These are phyloP conservation scores for Callopanchax toddi DNA, from an alignment of 2,113 vertebrate species.

Conservation along the genomic window DNA sequence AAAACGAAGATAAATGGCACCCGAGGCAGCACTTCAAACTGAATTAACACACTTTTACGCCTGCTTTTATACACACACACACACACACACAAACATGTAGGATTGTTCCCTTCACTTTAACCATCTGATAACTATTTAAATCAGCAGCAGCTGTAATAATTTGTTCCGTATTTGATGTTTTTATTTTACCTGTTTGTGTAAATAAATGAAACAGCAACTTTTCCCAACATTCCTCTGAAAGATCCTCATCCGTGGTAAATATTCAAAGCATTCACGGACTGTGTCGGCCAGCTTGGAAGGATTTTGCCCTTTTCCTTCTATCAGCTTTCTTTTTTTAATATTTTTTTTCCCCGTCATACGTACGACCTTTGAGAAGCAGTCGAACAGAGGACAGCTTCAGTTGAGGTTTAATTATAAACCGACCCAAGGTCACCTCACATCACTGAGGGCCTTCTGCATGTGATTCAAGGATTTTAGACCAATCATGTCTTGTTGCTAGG, in stretches of 20 bases:
- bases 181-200: too few species aligned
- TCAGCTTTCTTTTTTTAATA: not conserved
- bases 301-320: constrained; percentile 18
- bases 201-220: too few species aligned
- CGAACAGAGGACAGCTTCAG: constrained; percentile 51
- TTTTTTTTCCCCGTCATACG: constrained; percentile 18
- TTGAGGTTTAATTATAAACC: constrained; percentile 66
- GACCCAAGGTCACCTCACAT: constrained; percentile 54
- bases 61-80: not conserved
- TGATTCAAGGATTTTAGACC: constrained; percentile 49
- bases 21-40: constrained; percentile 8
- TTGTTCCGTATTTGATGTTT: not conserved
- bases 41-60: not conserved
- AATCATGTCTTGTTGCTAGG: constrained; percentile 13
- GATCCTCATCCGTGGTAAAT: constrained; percentile 43
- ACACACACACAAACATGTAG: not conserved
- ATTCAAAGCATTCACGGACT: constrained; percentile 29
- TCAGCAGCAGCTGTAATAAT: not conserved
- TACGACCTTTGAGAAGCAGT: constrained; percentile 60
- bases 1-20: constrained; percentile 12
- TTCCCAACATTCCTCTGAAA: constrained; percentile 14
- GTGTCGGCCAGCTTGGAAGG: constrained; percentile 31
- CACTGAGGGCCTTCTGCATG: constrained; percentile 38
- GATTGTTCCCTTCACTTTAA: not conserved
- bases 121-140: constrained; percentile 4